Conservation (phyloP, 2,888 invertebrate genomes). For the Periphyllus acericola region DNA sequence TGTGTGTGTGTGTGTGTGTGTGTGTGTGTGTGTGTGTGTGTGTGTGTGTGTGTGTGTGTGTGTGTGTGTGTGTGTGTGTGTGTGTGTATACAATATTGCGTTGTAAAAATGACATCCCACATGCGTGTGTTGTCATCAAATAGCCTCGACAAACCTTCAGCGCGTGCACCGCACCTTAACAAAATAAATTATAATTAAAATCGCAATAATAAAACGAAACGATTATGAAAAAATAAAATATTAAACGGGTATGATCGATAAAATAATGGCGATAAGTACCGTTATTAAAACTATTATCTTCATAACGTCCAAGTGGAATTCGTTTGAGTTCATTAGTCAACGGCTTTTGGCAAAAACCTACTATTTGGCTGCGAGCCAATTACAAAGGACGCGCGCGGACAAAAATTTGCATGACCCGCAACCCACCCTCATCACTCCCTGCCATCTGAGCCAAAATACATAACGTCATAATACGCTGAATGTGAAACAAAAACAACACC, state of each 20-base stretch:
- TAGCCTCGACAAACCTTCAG: constrained; percentile 48
- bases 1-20: background rate
- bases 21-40: background rate
- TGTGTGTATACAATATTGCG: constrained; percentile 31
- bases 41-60: background rate
- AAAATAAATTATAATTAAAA: constrained; percentile 24
- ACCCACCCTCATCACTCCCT: background rate
- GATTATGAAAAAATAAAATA: background rate
- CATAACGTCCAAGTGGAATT: background rate
- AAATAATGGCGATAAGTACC: background rate
- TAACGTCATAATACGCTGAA: constrained; percentile 34
- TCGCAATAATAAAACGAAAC: background rate
- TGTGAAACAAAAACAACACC: constrained; percentile 43
- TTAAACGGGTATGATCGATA: background rate
- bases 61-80: background rate
- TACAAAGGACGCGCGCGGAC: constrained; percentile 24
- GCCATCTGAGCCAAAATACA: constrained; percentile 26
- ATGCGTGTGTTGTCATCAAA: constrained; percentile 29
- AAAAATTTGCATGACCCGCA: constrained; percentile 7
- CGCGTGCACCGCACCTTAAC: constrained; percentile 45
- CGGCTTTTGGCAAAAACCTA: constrained; percentile 18
- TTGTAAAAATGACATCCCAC: constrained; percentile 46
- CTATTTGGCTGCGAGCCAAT: background rate
- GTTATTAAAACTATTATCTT: background rate
- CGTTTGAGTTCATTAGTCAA: constrained; percentile 24